phyloP scores from a whole-genome alignment of 2,888 invertebrate genomes.

The Polietes domitor region DNA sequence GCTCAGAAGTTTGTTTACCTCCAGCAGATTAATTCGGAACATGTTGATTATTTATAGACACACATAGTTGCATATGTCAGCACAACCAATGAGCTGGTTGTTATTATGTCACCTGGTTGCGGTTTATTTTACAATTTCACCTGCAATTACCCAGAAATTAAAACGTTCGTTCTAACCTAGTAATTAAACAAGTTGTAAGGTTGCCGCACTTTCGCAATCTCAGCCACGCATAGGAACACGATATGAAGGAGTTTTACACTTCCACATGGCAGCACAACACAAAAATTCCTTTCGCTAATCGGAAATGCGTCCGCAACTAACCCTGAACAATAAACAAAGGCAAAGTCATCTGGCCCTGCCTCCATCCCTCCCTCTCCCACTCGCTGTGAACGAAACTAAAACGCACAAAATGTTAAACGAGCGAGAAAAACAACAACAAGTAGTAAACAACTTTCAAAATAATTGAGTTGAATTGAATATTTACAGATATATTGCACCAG shows the following conservation, averaged over 20 bases:
- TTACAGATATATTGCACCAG: background rate
- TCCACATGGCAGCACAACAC: background rate
- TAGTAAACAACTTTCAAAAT: conserved; percentile 59
- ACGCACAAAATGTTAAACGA: conserved; percentile 33
- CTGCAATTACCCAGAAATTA: background rate
- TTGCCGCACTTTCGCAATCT: background rate
- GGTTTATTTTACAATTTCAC: background rate
- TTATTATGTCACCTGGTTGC: background rate
- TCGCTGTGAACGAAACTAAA: conserved; percentile 22
- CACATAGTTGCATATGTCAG: no score
- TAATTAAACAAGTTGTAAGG: conserved; percentile 1
- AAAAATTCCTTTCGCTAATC: background rate
- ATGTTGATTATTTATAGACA: no score
- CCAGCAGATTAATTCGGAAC: no score
- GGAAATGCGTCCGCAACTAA: conserved; percentile 8
- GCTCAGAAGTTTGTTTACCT: no score
- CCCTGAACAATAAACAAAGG: background rate
- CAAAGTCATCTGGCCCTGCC: background rate
- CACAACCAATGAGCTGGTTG: no score
- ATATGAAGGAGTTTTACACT: background rate
- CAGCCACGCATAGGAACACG: background rate
- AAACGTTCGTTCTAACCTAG: background rate
- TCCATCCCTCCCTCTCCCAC: no score
- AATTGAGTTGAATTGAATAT: background rate
- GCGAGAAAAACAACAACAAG: conserved; percentile 22